Base-by-base conservation (phyloP, 2,113 vertebrate genomes). In the Plestiodon gilberti region DNA sequence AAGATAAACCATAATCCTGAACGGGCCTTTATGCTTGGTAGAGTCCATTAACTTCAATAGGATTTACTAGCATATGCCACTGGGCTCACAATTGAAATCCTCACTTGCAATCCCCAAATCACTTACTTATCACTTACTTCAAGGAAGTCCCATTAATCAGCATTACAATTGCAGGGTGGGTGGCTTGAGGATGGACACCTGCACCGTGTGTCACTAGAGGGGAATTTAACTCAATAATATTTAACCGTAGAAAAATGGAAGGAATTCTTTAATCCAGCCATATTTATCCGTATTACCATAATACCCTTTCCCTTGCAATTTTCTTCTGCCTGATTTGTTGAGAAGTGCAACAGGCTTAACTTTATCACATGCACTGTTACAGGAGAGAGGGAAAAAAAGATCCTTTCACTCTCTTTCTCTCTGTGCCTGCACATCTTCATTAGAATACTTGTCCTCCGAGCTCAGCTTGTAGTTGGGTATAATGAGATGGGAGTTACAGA, bases 401-500 rank as follows among this genome's bases (percentile, higher is more conserved):
- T 8, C 65, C 15, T 85, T 78, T 85, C 64, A 40, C 5, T 76
- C 6, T 23, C 3, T 65, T 33, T 65, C 71, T 76, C 73, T 61
- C 40, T 28, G 18, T 84, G 55, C 71, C n/a, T 87, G 81, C 88
- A 83, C 25, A 84, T 89, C 84, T 96, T 94, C 73, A 91, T 92
- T 92, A 93, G 25, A 62, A 43, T 80, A 73, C n/a, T 90, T 93
- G 76, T 90, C 92, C 89, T 93, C 85, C 89, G 76, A 92, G 91
- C 86, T 93, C 91, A 94, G 81, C 80, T 95, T 76, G 85, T 43
- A 91, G n/a, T 76, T 90, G 55, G 43, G 91, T 93, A 91, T 92
- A 96, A 95, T 95, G 92, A 95, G 92, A 93, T 88, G 57, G 52
- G 20, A 61, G 88, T 93, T 93, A 90, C 89, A 94, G 82, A 90